Conservation (phyloP, 1,140 invertebrate genomes). For the Pentalonia nigronervosa region DNA sequence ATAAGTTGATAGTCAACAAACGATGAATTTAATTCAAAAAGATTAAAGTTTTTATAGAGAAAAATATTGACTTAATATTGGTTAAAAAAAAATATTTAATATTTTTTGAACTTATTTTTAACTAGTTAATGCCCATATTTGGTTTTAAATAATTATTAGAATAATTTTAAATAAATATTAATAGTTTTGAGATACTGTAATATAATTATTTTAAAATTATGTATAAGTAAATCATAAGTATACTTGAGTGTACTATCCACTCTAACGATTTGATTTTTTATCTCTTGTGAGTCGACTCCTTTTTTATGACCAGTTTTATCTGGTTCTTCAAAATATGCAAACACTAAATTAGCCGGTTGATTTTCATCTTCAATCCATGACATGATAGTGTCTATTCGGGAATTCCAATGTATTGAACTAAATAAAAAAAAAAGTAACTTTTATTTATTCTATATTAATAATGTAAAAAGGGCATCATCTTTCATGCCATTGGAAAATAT, state of each 20-base stretch:
- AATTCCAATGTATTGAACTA: constrained; percentile 66
- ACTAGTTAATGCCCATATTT: background rate
- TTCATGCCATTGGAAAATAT: background rate
- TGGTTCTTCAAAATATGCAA: constrained; percentile 80
- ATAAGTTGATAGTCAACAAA: background rate
- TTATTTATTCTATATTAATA: background rate
- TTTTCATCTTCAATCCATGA: constrained; percentile 71
- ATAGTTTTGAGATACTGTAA: background rate
- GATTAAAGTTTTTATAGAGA: background rate
- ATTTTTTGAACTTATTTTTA: background rate
- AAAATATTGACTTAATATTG: background rate
- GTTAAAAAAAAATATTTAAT: background rate
- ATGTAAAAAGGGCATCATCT: background rate
- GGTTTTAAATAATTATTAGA: background rate
- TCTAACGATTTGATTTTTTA: constrained; percentile 66
- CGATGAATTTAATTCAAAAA: background rate
- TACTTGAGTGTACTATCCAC: constrained; percentile 69
- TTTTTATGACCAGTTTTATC: constrained; percentile 70
- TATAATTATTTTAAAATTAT: too few relatives aligned
- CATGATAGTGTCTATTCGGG: constrained; percentile 70
- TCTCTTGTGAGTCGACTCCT: constrained; percentile 66
- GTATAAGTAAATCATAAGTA: background rate
- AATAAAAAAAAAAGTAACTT: background rate
- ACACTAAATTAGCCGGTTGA: constrained; percentile 71
- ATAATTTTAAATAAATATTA: background rate